Evolutionary conservation across 2,113 vertebrate species (phyloP).

Genomic region (Tiliqua scincoides): DNA sequence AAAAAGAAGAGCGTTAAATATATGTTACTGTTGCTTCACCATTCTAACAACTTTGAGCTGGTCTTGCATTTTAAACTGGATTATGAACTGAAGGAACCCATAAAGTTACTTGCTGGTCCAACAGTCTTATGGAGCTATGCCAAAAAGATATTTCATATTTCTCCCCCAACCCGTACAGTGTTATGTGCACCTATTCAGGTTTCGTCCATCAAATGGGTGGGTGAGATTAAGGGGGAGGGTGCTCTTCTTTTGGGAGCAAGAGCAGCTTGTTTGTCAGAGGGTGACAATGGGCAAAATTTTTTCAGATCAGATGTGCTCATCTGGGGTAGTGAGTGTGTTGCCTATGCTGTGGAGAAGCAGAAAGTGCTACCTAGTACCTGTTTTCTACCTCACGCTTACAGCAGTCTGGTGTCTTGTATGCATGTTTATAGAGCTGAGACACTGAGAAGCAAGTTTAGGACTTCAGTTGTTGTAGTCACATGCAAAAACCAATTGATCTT

Average conservation of each 20-base stretch:
- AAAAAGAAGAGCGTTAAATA: slow-evolving; percentile 72
- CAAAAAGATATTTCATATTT: slow-evolving; percentile 76
- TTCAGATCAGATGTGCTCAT: slow-evolving; percentile 62
- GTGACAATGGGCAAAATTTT: slow-evolving; percentile 11
- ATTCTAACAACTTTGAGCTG: slow-evolving; percentile 73
- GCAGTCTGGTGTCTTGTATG: slow-evolving; percentile 77
- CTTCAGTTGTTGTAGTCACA: slow-evolving; percentile 80
- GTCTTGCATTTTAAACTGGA: slow-evolving; percentile 79
- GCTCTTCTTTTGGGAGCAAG: slow-evolving; percentile 79
- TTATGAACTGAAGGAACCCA: slow-evolving; percentile 75
- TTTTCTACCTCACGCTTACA: slow-evolving; percentile 87
- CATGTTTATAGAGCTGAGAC: slow-evolving; percentile 70
- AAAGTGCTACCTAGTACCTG: slow-evolving; percentile 64
- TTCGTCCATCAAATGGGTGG: slow-evolving; percentile 78
- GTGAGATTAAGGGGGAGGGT: slow-evolving; percentile 76
- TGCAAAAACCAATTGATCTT: slow-evolving; percentile 84
- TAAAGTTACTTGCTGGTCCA: slow-evolving; percentile 84
- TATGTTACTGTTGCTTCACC: slow-evolving; percentile 78
- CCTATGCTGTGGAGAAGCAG: slow-evolving; percentile 76
- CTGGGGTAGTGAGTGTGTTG: slow-evolving; percentile 70
- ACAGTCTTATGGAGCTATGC: slow-evolving; percentile 84
- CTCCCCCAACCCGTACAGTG: slow-evolving; percentile 67
- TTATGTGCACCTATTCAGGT: slow-evolving; percentile 75
- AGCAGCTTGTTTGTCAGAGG: slow-evolving; percentile 39
- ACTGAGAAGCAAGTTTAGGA: slow-evolving; percentile 61